phyloP scores from a whole-genome alignment of 1,140 invertebrate species.

The Neoseiulus cucumeris region DNA sequence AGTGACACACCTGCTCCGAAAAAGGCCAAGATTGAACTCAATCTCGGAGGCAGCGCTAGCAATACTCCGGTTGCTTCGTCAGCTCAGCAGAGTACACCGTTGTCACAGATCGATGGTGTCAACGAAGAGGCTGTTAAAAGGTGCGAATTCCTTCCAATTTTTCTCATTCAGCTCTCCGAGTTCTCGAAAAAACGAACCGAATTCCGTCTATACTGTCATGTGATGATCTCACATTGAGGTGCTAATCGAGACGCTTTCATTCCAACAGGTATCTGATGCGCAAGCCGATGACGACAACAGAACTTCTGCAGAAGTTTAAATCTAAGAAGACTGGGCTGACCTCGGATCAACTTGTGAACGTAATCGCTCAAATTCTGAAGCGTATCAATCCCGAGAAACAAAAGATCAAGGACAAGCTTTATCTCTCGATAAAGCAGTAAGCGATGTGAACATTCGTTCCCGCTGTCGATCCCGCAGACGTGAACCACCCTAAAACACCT shows the following conservation, averaged over 20 bases:
- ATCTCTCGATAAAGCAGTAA: constrained; percentile 48
- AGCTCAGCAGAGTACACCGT: constrained; percentile 18
- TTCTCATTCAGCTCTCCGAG: too few species aligned
- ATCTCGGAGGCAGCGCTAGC: background rate
- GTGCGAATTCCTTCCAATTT: background rate
- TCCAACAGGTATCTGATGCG: constrained; percentile 58
- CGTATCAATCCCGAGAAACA: constrained; percentile 80
- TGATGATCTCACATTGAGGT: too few species aligned
- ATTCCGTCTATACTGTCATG: too few species aligned
- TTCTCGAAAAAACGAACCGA: too few species aligned
- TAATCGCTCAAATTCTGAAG: constrained; percentile 83
- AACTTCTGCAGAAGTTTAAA: constrained; percentile 82
- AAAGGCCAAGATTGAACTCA: constrained; percentile 17
- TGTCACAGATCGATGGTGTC: constrained; percentile 42
- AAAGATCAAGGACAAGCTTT: constrained; percentile 82
- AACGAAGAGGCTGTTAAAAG: constrained; percentile 79
- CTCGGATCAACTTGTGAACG: constrained; percentile 67
- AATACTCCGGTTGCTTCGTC: background rate
- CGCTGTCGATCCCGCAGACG: too few species aligned
- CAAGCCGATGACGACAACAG: constrained; percentile 88
- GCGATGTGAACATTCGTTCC: too few species aligned
- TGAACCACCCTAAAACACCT: too few species aligned
- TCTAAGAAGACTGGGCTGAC: constrained; percentile 75
- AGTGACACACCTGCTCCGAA: constrained; percentile 6
- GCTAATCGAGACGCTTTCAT: too few species aligned